A percentile compares a stretch with the other conserved stretches of the same genome.
Evolutionary conservation across 2,888 invertebrate genomes (phyloP).

Genomic region (Oxystoma pomonae): DNA sequence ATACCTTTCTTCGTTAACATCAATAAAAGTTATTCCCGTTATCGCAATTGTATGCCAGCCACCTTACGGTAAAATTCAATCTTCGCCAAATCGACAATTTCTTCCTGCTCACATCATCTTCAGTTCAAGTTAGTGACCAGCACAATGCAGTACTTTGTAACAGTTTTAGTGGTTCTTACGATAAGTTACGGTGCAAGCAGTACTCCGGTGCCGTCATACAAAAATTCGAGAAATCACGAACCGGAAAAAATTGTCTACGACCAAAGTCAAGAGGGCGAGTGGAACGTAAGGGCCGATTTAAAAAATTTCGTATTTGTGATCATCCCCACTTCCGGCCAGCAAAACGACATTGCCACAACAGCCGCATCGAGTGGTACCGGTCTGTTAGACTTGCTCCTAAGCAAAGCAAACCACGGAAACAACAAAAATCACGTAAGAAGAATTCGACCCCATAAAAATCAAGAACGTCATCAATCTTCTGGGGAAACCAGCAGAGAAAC

Average conservation of each 20-base stretch:
- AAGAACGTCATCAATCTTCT: conserved; percentile 9
- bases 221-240: background rate
- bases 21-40: no score
- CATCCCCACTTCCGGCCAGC: conserved; percentile 30
- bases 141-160: background rate
- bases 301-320: conserved; percentile 70
- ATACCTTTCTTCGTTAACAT: background rate
- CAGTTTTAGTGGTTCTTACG: background rate
- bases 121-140: background rate
- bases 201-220: background rate
- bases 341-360: background rate
- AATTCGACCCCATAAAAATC: conserved; percentile 1
- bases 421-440: background rate
- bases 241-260: conserved; percentile 50
- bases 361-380: conserved; percentile 19
- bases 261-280: conserved; percentile 71
- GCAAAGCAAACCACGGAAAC: conserved; percentile 25
- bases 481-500: conserved; percentile 24
- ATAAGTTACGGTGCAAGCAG: background rate
- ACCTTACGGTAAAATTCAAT: background rate
- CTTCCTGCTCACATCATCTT: background rate
- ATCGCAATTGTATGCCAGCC: background rate
- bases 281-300: conserved; percentile 65
- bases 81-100: background rate
- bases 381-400: conserved; percentile 36